Conservation (phyloP, 2,888 invertebrate species). For the Acanthosepion esculentum region DNA sequence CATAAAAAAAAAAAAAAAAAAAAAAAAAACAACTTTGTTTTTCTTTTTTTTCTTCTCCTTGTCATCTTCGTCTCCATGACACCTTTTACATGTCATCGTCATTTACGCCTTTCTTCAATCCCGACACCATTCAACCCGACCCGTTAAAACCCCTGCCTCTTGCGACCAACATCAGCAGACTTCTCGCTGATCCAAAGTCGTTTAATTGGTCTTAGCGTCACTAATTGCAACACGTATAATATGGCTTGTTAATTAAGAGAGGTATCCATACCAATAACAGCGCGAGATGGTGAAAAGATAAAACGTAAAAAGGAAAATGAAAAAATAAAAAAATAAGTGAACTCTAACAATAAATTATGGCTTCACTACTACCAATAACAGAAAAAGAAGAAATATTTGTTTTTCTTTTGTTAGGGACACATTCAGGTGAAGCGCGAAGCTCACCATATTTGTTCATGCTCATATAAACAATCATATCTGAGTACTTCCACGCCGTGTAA, state of each 20-base stretch:
- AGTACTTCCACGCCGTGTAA: too few relatives aligned
- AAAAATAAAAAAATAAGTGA: too few relatives aligned
- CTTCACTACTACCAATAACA: not conserved
- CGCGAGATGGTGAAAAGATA: not conserved
- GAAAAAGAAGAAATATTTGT: not conserved
- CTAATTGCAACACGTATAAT: not conserved
- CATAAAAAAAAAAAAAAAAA: not conserved
- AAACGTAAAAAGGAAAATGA: not conserved
- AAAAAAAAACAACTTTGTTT: not conserved
- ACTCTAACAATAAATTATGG: not conserved
- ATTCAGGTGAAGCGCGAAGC: too few relatives aligned
- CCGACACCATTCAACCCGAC: not conserved
- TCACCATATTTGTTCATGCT: too few relatives aligned
- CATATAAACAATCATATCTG: too few relatives aligned
- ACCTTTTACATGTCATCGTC: not conserved
- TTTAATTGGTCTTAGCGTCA: conserved; percentile 13
- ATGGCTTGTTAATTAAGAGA: not conserved
- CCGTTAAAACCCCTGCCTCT: not conserved
- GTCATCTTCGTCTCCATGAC: not conserved
- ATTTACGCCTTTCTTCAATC: not conserved
- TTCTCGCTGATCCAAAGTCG: too few relatives aligned
- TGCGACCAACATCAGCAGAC: not conserved
- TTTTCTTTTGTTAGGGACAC: too few relatives aligned
- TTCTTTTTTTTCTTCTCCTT: not conserved
- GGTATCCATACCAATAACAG: not conserved